Conservation (phyloP, 92 coral and sea anemone species). For the Parazoanthus swiftii region DNA sequence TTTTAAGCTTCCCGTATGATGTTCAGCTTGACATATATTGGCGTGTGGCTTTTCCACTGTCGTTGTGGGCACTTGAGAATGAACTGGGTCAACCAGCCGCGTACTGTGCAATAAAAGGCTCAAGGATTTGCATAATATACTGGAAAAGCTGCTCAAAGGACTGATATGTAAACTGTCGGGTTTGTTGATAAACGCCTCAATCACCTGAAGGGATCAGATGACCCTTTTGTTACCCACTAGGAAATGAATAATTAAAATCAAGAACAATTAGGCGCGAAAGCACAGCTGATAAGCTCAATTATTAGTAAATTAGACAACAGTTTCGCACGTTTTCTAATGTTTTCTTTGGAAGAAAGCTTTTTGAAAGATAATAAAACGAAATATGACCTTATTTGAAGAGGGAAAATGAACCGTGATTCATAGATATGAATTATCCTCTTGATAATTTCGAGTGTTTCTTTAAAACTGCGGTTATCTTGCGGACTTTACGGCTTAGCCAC, state of each 20-base stretch:
- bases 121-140: conserved; percentile 44
- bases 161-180: conserved; percentile 14
- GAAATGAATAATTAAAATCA: conserved; percentile 27
- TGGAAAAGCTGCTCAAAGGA: conserved; percentile 28
- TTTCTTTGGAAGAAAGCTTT: background rate
- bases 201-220: conserved; percentile 28
- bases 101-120: conserved; percentile 16
- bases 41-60: background rate
- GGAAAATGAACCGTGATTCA: background rate
- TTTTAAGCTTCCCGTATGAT: background rate
- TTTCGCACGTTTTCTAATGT: background rate
- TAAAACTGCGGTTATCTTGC: background rate
- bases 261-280: background rate
- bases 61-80: background rate
- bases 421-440: too few relatives aligned
- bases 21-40: background rate
- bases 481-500: background rate
- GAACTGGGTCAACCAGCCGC: conserved; percentile 19
- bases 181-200: conserved; percentile 21
- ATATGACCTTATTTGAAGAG: background rate
- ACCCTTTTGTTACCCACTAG: conserved; percentile 19
- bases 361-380: background rate
- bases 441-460: background rate
- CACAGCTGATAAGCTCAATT: background rate
- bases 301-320: background rate